These are phyloP conservation scores for Archocentrus centrarchus DNA, from an alignment of 2,113 vertebrate genomes.

Conservation along the genomic window DNA sequence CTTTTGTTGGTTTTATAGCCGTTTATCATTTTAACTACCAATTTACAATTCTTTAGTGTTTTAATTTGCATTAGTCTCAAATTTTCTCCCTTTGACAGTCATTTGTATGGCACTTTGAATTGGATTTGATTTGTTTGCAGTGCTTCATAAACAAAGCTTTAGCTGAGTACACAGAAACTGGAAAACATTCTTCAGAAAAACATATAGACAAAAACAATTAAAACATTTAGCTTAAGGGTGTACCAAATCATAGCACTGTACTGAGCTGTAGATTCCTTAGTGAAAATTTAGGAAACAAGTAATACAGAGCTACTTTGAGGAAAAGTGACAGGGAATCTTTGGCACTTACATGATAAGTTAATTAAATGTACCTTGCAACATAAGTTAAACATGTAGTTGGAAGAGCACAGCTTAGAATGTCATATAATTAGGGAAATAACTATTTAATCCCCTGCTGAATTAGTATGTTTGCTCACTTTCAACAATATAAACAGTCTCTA, in stretches of 20 bases:
- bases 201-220: background rate
- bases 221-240: background rate
- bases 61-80: background rate
- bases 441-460: too few species aligned
- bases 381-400: background rate
- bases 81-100: background rate
- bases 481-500: too few species aligned
- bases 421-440: too few species aligned
- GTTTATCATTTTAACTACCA: background rate
- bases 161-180: background rate
- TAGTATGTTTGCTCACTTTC: too few species aligned
- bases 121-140: background rate
- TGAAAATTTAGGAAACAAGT: background rate
- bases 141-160: background rate
- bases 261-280: background rate
- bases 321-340: background rate
- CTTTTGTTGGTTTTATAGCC: background rate
- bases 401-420: background rate
- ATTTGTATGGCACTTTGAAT: background rate
- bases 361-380: background rate
- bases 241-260: background rate
- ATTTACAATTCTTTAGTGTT: constrained; percentile 1
- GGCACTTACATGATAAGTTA: background rate
- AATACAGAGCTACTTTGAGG: background rate
- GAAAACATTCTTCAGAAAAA: background rate